Base-by-base conservation (phyloP, 2,113 vertebrate genomes). In the Pelodiscus sinensis region DNA sequence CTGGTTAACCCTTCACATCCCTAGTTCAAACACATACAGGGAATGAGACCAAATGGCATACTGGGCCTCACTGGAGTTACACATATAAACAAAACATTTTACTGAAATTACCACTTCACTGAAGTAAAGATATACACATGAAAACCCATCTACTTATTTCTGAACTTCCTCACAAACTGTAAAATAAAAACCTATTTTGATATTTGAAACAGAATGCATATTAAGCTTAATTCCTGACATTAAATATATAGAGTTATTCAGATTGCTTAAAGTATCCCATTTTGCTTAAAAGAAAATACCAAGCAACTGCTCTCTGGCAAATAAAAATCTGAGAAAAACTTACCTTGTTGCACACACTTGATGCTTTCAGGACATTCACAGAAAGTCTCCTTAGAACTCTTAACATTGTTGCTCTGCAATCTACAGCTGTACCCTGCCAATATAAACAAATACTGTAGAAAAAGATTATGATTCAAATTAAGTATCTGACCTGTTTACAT, bases 341-440 rank as follows among this genome's bases (percentile, higher is more conserved):
- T 92, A 98, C 98, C 93, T 97, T 78, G 62, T 12, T 19, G 55
- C 92, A 93, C 18, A 96, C 65, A 85, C 51, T 81, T 24, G 87
- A 52, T 77, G 94, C 78, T 58, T 91, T 96, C 55, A 93, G 31
- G 0, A 31, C 6, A 2, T 9, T 94, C 86, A 92, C 27, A 3
- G 56, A 68, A 90, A 97, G 82, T 62, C 79, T 94, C 81, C 80
- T 97, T 73, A 56, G 65, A 52, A 82, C 84, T 57, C 90, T 88
- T 54, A 96, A 87, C 97, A 98, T 98, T 54, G n/a, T 97, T 87
- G 51, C n/a, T 82, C 38, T 78, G 0, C 2, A 65, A 79, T 83
- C 16, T 54, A 24, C 81, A 73, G 78, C 27, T 68, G 80, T 0
- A 89, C 50, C 88, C 92, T 97, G 91, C 25, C 80, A 92, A 94